Evolutionary conservation across 2,113 vertebrate genomes (phyloP).

Genomic region (Pelvicachromis taeniatus): DNA sequence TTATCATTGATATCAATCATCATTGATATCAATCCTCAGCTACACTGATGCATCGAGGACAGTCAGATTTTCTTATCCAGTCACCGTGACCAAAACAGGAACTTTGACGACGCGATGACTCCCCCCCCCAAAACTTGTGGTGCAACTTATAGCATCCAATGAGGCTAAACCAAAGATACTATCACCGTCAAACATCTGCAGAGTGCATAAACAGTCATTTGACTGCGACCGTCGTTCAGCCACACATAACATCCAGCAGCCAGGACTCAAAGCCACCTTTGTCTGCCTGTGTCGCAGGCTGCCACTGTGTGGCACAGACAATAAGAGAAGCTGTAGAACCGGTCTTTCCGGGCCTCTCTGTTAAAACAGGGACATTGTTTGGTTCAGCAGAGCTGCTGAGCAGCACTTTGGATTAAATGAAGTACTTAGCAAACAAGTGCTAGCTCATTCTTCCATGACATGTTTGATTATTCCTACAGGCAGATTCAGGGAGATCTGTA

Average conservation of each 20-base stretch:
- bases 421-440: conserved; percentile 38
- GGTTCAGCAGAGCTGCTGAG: conserved; percentile 35
- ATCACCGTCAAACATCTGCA: conserved; percentile 55
- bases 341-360: conserved; percentile 58
- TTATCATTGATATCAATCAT: not conserved
- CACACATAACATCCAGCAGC: not conserved
- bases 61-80: not conserved
- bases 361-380: conserved; percentile 64
- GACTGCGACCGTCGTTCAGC: conserved; percentile 20
- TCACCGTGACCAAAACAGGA: not conserved
- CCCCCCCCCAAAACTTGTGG: not conserved
- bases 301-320: conserved; percentile 54
- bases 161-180: conserved; percentile 18
- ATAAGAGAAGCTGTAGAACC: conserved; percentile 64
- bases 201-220: conserved; percentile 48
- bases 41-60: not conserved
- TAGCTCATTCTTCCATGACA: conserved; percentile 13
- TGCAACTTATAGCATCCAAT: not conserved
- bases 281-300: conserved; percentile 39
- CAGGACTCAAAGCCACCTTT: conserved; percentile 65
- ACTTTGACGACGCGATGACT: not conserved
- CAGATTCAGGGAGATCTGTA: not conserved
- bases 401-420: conserved; percentile 32
- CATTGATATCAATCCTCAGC: not conserved
- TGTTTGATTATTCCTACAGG: conserved; percentile 8